phyloP scores from a whole-genome alignment of 1,140 invertebrate genomes.

The Bombus breviceps region DNA sequence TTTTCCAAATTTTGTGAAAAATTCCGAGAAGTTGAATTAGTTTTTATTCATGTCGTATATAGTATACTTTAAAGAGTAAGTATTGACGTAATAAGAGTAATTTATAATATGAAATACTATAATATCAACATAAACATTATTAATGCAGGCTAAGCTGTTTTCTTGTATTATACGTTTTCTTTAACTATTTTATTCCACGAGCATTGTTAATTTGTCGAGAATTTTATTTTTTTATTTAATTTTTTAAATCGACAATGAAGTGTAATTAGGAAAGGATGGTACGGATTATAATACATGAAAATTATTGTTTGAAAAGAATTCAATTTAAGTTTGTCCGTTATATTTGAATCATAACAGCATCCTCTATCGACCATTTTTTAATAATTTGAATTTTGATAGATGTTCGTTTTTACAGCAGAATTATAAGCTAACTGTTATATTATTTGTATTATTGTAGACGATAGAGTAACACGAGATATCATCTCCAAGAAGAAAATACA shows the following conservation, averaged over 20 bases:
- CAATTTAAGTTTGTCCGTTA: neutral
- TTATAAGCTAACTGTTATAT: neutral
- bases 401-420: neutral
- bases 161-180: neutral
- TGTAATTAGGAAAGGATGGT: neutral
- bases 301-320: neutral
- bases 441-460: neutral
- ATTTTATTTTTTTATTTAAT: neutral
- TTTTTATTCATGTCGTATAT: neutral
- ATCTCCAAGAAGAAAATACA: neutral
- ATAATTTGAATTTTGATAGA: neutral
- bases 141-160: neutral
- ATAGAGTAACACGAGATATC: neutral
- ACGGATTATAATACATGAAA: neutral
- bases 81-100: too few relatives aligned
- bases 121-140: neutral
- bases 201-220: neutral
- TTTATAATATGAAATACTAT: neutral
- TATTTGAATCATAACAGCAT: neutral
- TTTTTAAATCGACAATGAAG: too few relatives aligned
- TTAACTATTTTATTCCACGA: neutral
- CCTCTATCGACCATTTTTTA: neutral
- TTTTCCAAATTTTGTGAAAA: neutral
- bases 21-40: too few relatives aligned
- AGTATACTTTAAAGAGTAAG: neutral